phyloP scores from a whole-genome alignment of 2,797 vertebrate species.

The Galagoides demidoff region DNA sequence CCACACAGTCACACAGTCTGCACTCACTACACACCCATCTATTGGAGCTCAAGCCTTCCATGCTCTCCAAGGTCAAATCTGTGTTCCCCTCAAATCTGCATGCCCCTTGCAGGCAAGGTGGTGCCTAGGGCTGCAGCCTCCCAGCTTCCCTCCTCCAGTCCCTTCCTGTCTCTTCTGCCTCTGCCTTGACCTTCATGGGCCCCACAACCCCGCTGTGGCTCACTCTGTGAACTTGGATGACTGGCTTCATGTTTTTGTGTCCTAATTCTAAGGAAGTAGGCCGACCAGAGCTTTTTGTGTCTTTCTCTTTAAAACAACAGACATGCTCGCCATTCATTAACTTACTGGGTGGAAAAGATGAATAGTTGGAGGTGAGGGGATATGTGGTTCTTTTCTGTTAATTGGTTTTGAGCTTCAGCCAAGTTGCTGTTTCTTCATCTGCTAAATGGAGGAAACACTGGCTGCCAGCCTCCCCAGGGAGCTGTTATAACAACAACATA shows the following conservation, averaged over 20 bases:
- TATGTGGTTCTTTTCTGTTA: neutral
- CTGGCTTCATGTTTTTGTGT: neutral
- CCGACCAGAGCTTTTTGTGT: neutral
- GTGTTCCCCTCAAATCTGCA: neutral
- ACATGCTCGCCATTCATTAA: neutral
- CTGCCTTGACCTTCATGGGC: neutral
- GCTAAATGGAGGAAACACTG: neutral
- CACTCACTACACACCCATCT: neutral
- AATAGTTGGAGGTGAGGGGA: neutral
- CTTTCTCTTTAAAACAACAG: neutral
- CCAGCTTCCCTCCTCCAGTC: neutral
- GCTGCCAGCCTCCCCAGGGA: neutral
- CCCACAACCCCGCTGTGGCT: neutral
- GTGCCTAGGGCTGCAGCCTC: neutral
- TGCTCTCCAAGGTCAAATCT: neutral
- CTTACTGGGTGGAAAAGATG: too few relatives aligned
- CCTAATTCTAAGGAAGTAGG: neutral
- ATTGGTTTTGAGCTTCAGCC: neutral
- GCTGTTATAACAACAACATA: too few relatives aligned
- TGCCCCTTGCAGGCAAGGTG: too few relatives aligned
- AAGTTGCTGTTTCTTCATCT: neutral
- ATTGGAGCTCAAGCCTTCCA: neutral
- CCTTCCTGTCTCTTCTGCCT: neutral
- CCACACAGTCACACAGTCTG: neutral
- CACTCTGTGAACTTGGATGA: neutral